These are phyloP conservation scores for Saguinus midas DNA, from an alignment of 2,113 vertebrate species.

Conservation along the genomic window DNA sequence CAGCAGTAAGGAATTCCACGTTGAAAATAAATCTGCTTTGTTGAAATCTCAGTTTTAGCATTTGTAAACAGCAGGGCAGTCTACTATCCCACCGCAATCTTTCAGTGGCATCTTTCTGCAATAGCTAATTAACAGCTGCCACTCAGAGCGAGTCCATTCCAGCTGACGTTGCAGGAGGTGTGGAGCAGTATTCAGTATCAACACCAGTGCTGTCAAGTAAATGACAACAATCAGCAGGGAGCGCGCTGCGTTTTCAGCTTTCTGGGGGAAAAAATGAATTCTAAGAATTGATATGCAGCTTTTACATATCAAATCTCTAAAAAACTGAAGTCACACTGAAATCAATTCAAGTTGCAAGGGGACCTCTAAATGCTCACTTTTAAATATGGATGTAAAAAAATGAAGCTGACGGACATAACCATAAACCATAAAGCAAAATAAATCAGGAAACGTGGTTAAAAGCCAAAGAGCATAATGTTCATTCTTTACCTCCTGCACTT, in stretches of 20 bases:
- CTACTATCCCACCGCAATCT: not conserved
- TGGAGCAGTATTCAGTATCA: not conserved
- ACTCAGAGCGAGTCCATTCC: not conserved
- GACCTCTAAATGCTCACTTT: not conserved
- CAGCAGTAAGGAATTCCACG: not conserved
- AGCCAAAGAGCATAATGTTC: fast-evolving
- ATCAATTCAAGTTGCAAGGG: not conserved
- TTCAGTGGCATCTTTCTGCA: not conserved
- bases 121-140: conserved; percentile 60
- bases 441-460: not conserved
- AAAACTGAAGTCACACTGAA: not conserved
- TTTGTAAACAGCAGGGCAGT: not conserved
- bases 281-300: not conserved
- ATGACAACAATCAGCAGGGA: conserved; percentile 20
- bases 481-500: not conserved
- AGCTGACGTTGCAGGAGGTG: not conserved
- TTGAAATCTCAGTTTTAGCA: not conserved
- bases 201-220: not conserved
- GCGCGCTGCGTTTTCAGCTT: not conserved
- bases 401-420: not conserved
- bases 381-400: not conserved
- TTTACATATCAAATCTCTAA: not conserved
- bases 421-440: not conserved
- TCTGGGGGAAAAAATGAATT: conserved; percentile 36
- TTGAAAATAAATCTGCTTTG: conserved; percentile 1